Percentiles rank a stretch among this genome's conserved stretches.
Evolutionary conservation across 53 echinoderm and acorn worm species (phyloP).

Genomic region (Stichopus horrens): DNA sequence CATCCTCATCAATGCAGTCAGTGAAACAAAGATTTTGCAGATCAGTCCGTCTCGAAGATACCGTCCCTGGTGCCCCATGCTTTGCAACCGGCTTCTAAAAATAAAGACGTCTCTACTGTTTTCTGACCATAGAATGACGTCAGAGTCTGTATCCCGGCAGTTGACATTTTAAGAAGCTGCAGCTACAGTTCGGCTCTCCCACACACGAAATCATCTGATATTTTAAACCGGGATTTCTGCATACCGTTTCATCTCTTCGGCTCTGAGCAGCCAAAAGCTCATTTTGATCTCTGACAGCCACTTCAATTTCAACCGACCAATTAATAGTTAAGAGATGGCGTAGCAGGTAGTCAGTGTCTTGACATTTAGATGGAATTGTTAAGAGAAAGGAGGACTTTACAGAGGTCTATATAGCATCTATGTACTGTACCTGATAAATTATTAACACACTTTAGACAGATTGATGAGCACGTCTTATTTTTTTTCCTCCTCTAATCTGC

Average conservation of each 20-base stretch:
- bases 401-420: background rate
- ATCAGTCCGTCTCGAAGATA: background rate
- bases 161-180: conserved; percentile 10
- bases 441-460: background rate
- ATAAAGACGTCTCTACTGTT: conserved; percentile 12
- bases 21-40: background rate
- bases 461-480: background rate
- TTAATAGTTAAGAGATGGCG: conserved; percentile 25
- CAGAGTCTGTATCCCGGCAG: conserved; percentile 17
- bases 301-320: conserved; percentile 38
- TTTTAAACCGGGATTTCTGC: conserved; percentile 25
- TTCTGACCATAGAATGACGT: conserved; percentile 22
- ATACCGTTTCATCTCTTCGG: conserved; percentile 9
- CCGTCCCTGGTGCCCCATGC: background rate
- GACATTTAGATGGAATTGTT: conserved; percentile 26
- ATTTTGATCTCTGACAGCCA: conserved; percentile 29
- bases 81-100: conserved; percentile 25
- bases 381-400: background rate
- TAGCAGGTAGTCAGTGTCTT: conserved; percentile 37
- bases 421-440: background rate
- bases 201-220: conserved; percentile 30
- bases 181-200: background rate
- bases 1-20: background rate
- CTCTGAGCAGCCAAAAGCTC: background rate
- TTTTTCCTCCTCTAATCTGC: too few relatives aligned